phyloP scores from a whole-genome alignment of 2,888 invertebrate genomes.

The Blomia tropicalis region DNA sequence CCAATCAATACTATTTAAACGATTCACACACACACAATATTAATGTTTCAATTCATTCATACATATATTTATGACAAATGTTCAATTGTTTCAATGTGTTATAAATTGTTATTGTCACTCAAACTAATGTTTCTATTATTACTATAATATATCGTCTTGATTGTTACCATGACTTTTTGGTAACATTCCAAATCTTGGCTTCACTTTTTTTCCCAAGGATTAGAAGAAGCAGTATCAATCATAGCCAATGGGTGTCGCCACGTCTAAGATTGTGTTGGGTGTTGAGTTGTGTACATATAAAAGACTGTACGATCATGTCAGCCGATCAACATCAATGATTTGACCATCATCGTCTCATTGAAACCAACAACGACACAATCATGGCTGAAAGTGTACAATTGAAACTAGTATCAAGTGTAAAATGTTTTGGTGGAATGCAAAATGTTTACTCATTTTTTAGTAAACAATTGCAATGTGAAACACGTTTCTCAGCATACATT shows the following conservation, averaged over 20 bases:
- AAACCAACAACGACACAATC: background rate
- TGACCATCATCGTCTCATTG: background rate
- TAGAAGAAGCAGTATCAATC: background rate
- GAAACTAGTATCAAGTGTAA: conserved; percentile 37
- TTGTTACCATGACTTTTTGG: too few species aligned
- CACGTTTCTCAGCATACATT: conserved; percentile 81
- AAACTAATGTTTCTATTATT: too few species aligned
- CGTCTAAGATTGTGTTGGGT: background rate
- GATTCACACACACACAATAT: background rate
- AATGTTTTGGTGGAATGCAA: conserved; percentile 66
- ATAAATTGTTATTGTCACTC: too few species aligned
- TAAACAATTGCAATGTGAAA: conserved; percentile 59
- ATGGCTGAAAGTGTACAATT: conserved; percentile 10
- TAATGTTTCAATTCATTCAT: too few species aligned
- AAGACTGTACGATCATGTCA: too few species aligned
- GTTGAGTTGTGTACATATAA: too few species aligned
- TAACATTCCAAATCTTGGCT: too few species aligned
- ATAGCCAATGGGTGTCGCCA: background rate
- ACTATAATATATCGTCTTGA: too few species aligned
- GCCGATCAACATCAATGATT: background rate
- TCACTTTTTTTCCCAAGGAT: too few species aligned
- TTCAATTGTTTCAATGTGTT: too few species aligned
- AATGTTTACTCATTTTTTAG: conserved; percentile 66
- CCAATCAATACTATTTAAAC: background rate
- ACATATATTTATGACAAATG: too few species aligned